phyloP scores from a whole-genome alignment of 2,888 invertebrate genomes.

The Oasisia sp. region DNA sequence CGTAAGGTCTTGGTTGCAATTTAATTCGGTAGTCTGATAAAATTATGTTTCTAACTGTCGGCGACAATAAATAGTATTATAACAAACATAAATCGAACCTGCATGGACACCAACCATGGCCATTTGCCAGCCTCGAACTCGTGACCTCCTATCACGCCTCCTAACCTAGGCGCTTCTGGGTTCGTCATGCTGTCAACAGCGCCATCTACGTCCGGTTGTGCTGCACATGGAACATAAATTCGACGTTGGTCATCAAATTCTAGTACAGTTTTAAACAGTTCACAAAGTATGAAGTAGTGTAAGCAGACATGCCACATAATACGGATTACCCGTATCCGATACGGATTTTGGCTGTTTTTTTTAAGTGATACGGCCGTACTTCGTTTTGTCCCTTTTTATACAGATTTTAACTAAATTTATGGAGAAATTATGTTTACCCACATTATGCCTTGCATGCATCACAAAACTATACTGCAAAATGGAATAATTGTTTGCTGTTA shows the following conservation, averaged over 20 bases:
- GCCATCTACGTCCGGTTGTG: background rate
- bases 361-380: too few relatives aligned
- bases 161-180: background rate
- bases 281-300: too few relatives aligned
- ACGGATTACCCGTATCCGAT: too few relatives aligned
- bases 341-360: too few relatives aligned
- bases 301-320: too few relatives aligned
- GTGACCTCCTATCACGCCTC: conserved; percentile 86
- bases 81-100: background rate
- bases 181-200: background rate
- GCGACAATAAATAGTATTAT: background rate
- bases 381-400: too few relatives aligned
- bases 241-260: background rate
- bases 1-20: background rate
- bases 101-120: conserved; percentile 86
- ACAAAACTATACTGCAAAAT: too few relatives aligned
- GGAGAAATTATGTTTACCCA: too few relatives aligned
- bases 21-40: background rate
- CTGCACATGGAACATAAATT: background rate
- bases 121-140: conserved; percentile 84
- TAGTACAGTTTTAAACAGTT: too few relatives aligned
- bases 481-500: too few relatives aligned
- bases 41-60: background rate
- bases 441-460: too few relatives aligned
- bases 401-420: too few relatives aligned